phyloP scores from a whole-genome alignment of 2,113 vertebrate species.

The Mystacornis crossleyi region DNA sequence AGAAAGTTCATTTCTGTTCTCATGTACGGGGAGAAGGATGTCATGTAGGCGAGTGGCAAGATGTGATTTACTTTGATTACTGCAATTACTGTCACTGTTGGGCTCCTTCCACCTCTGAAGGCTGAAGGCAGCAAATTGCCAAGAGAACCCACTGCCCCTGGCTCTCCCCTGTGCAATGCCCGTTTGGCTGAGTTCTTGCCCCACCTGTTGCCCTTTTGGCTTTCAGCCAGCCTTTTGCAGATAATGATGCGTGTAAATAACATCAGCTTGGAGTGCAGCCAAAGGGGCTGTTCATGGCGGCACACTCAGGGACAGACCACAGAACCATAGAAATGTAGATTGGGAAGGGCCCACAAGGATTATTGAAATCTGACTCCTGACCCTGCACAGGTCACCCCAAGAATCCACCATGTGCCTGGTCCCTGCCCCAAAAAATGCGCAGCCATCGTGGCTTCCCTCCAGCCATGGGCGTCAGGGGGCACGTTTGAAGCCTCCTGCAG shows the following conservation, averaged over 20 bases:
- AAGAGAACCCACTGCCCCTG: not conserved
- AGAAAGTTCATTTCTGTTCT: not conserved
- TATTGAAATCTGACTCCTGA: not conserved
- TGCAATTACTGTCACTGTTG: not conserved
- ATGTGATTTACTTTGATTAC: not conserved
- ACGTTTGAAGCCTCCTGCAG: not conserved
- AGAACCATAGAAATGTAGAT: rapidly evolving
- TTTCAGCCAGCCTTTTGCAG: not conserved
- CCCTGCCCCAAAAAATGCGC: rapidly evolving
- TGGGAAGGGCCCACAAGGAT: not conserved
- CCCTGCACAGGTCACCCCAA: not conserved
- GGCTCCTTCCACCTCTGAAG: not conserved
- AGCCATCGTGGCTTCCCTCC: rapidly evolving
- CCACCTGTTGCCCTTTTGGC: not conserved
- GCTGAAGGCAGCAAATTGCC: not conserved
- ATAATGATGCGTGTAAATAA: rapidly evolving
- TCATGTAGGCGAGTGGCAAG: not conserved
- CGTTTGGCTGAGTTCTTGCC: not conserved
- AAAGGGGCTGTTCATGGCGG: not conserved
- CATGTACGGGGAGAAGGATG: not conserved
- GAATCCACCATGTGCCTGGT: not conserved
- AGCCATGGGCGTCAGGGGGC: not conserved
- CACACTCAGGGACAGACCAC: not conserved
- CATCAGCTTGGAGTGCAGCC: not conserved
- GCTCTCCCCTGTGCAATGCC: not conserved